Base-by-base conservation (phyloP, 2,888 invertebrate genomes). In the Cheilosia vernalis region DNA sequence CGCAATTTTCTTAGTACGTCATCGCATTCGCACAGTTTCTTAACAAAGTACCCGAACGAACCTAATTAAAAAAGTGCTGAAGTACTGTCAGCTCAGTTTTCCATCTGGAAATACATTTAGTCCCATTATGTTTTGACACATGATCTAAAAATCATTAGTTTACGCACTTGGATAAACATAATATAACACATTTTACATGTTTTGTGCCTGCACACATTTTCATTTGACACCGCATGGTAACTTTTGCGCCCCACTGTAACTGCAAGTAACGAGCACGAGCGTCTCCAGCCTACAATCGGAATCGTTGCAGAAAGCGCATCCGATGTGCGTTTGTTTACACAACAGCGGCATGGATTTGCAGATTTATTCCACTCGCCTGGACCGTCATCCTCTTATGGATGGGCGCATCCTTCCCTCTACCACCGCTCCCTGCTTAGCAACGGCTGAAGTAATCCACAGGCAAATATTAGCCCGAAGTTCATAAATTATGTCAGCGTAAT, bases 401-500 rank as follows among this genome's bases (percentile, higher is more conserved):
- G 33, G 51, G 19, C 21, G 27, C 63, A 10, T 42, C 47, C 30
- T 27, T 56, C 47, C 42, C 33, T 40, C 27, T 42, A n/a, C 33
- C 44, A 19, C 7, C 15, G 13, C 44, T 15, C 55, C 4, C 1
- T 56, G 44, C 42, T 49, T 21, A 51, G 24, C 61, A 66, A 60
- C 53, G 61, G 55, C 78, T 78, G 51, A 73, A 80, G 76, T 81
- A 85, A 81, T 81, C 76, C 73, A 70, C 64, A 81, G 70, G 81
- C 76, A 85, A 85, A 85, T 76, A 85, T 85, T 81, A 76, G 85
- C 81, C 72, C 56, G 66, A 74, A 85, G 84, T 85, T 76, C 80
- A 85, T 80, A 85, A 85, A 85, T 85, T 85, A 85, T 81, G 81
- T 85, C 76, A 72, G 76, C 74, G 76, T 81, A 85, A 85, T 85